A percentile compares a stretch with the other conserved stretches of the same genome.
Conservation (phyloP, 1,140 invertebrate genomes). For the Drosophila hydei region DNA sequence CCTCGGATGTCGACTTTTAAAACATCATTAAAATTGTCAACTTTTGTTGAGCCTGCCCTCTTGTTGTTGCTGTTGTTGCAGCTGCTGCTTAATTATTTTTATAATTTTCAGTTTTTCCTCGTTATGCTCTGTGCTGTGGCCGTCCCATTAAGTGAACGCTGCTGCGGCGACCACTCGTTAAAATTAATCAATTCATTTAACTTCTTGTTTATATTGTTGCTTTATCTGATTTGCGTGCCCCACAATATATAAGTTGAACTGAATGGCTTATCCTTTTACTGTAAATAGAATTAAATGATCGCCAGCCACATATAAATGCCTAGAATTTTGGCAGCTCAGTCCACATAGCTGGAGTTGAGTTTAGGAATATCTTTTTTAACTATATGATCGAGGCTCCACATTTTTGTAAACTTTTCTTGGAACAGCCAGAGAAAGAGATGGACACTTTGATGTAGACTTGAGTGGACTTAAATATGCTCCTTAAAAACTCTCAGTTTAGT, state of each 20-base stretch:
- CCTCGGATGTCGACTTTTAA: slow-evolving; percentile 42
- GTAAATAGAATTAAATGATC: too few relatives aligned
- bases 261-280: background rate
- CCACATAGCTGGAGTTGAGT: too few relatives aligned
- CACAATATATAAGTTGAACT: slow-evolving; percentile 19
- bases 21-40: slow-evolving; percentile 72
- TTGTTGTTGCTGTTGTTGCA: slow-evolving; percentile 32
- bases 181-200: slow-evolving; percentile 68
- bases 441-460: too few relatives aligned
- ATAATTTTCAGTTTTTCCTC: slow-evolving; percentile 51
- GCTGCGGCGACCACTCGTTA: slow-evolving; percentile 46
- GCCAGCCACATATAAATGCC: too few relatives aligned
- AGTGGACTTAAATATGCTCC: too few relatives aligned
- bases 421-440: too few relatives aligned
- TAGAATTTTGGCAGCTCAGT: too few relatives aligned
- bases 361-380: too few relatives aligned
- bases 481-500: too few relatives aligned
- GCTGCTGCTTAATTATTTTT: slow-evolving; percentile 72
- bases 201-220: slow-evolving; percentile 28
- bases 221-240: slow-evolving; percentile 23
- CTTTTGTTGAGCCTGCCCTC: slow-evolving; percentile 47
- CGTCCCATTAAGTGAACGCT: slow-evolving; percentile 41
- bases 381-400: too few relatives aligned
- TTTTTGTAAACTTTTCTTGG: too few relatives aligned
- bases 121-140: slow-evolving; percentile 30